Base-by-base conservation (phyloP, 2,888 invertebrate species). In the Pachymerium ferrugineum region DNA sequence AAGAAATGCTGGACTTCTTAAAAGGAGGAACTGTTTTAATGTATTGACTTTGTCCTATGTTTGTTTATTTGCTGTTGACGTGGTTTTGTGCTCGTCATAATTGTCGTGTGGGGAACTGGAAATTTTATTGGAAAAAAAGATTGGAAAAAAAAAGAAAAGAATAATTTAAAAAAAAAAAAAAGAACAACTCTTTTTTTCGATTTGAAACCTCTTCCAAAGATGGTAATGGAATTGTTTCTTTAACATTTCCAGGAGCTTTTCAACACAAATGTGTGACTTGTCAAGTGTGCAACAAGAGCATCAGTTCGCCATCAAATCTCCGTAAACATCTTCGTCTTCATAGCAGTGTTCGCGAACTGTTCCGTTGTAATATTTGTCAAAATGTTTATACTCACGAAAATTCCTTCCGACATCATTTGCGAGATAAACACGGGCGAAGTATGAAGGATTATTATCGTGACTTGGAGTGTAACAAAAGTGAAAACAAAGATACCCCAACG, bases 281-380 rank as follows among this genome's bases (percentile, higher is more conserved):
- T 67, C 10, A 25, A n/a, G 54, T 73, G 22, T 75, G 75, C 73
- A 19, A 70, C 67, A 75, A 70, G 71, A 47, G 74, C 35, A 75
- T 75, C 70, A 75, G 74, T 70, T 74, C 54, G 42, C 70, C 75
- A 10, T 75, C 73, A 28, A 75, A 75, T 62, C 73, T 75, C 73
- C 54, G 25, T 33, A 75, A 75, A 67, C 75, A 75, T 30, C 73
- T 75, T 73, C 69, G 30, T 28, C 33, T 75, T 10, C 71, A 75
- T 35, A 74, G 74, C 42, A 54, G 29, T 31, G 30, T 67, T 19
- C 73, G 72, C 14, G 30, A 68, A 62, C 33, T 70, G 54, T 75
- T 73, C 28, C 28, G 70, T 25, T 74, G 74, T 67, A 38, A 69
- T 73, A 42, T 73, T 22, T 75, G 75, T 72, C 25, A 35, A 16